These are phyloP conservation scores for Sparus aurata DNA, from an alignment of 2,797 vertebrate species.

Conservation along the genomic window DNA sequence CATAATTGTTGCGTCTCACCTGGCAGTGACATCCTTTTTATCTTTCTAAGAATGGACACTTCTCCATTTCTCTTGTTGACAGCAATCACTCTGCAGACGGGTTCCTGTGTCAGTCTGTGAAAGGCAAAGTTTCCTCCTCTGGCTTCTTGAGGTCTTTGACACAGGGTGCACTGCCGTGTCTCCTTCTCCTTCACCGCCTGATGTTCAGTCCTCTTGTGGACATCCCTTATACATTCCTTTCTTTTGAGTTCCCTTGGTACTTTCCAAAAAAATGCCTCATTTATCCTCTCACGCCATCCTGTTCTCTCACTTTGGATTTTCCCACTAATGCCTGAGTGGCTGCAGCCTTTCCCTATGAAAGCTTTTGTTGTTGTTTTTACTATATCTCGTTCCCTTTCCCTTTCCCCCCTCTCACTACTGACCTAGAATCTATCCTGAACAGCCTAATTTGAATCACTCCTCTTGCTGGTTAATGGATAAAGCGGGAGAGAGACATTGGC, in stretches of 20 bases:
- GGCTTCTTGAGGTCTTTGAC: constrained; percentile 74
- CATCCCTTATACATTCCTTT: constrained; percentile 63
- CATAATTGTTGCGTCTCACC: constrained; percentile 71
- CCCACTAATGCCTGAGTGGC: constrained; percentile 73
- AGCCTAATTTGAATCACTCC: constrained; percentile 64
- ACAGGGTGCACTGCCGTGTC: constrained; percentile 58
- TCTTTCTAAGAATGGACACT: constrained; percentile 81
- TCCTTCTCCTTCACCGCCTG: constrained; percentile 58
- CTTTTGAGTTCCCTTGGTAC: constrained; percentile 73
- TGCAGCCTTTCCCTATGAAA: constrained; percentile 66
- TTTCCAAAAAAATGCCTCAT: constrained; percentile 76
- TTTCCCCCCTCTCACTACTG: constrained; percentile 59
- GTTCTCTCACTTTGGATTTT: constrained; percentile 80
- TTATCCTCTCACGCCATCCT: constrained; percentile 75
- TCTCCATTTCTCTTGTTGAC: constrained; percentile 84
- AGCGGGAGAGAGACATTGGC: constrained; percentile 58
- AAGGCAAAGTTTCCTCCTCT: constrained; percentile 75
- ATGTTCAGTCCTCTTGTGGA: constrained; percentile 58
- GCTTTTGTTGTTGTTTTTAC: constrained; percentile 59
- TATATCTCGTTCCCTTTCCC: constrained; percentile 43
- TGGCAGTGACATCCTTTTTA: constrained; percentile 89
- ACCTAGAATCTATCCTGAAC: constrained; percentile 72
- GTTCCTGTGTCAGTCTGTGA: constrained; percentile 72
- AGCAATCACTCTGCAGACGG: constrained; percentile 69
- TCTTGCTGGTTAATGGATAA: constrained; percentile 73